phyloP scores from a whole-genome alignment of 2,797 vertebrate species.

The Hydrocynus forskahlii region DNA sequence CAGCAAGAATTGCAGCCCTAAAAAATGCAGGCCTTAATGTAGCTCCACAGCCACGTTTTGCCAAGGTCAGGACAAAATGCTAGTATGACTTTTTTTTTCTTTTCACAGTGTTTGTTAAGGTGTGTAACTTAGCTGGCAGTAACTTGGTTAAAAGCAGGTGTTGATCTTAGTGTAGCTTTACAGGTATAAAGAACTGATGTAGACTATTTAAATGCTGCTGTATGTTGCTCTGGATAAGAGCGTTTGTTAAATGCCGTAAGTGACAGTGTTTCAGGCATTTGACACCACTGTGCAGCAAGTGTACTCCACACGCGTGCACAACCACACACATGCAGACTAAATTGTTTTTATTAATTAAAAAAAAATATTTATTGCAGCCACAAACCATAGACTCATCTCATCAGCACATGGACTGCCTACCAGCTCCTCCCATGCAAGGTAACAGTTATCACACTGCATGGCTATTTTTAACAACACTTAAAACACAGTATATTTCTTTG shows the following conservation, averaged over 20 bases:
- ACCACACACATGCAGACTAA: background rate
- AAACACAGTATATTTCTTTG: background rate
- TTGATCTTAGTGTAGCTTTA: too few species aligned
- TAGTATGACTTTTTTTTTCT: too few species aligned
- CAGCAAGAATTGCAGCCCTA: conserved; percentile 77
- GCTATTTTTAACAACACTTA: background rate
- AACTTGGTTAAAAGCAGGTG: too few species aligned
- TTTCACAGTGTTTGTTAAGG: too few species aligned
- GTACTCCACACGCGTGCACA: background rate
- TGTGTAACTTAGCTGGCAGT: too few species aligned
- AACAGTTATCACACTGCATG: background rate
- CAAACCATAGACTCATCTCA: conserved; percentile 72
- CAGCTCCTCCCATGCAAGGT: conserved; percentile 75
- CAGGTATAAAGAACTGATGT: too few species aligned
- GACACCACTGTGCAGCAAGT: background rate
- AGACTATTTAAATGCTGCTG: too few species aligned
- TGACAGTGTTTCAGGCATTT: conserved; percentile 29
- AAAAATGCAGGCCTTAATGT: conserved; percentile 79
- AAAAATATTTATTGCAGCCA: conserved; percentile 59
- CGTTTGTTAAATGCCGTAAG: conserved; percentile 27
- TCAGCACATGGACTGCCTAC: conserved; percentile 72
- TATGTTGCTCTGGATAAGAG: too few species aligned
- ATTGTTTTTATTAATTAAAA: background rate
- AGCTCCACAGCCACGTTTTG: conserved; percentile 65
- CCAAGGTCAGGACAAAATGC: conserved; percentile 60